A percentile compares a stretch with the other conserved stretches of the same genome.
These are phyloP conservation scores for Lasioglossum oenotherae DNA, from an alignment of 2,888 invertebrate species.

Conservation along the genomic window DNA sequence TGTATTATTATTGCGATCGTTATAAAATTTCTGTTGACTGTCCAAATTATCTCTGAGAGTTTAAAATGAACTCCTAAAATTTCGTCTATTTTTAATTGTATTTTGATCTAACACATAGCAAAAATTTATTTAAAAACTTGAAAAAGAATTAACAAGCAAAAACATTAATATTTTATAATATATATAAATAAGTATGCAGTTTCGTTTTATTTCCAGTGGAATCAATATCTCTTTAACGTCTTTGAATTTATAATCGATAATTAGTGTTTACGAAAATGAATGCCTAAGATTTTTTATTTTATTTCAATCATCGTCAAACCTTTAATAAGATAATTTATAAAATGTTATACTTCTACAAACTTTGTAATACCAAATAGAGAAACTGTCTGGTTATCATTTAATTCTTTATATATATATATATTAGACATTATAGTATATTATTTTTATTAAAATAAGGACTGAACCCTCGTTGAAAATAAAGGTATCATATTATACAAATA, in stretches of 20 bases:
- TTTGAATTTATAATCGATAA: neutral
- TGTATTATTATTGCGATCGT: no score
- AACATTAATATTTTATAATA: neutral
- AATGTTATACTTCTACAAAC: neutral
- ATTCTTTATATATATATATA: neutral
- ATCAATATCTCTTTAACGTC: neutral
- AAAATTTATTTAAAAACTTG: neutral
- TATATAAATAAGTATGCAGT: neutral
- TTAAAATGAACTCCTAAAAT: neutral
- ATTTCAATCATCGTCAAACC: neutral
- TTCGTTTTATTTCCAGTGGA: neutral
- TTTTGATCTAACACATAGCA: neutral
- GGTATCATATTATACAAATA: constrained; percentile 4
- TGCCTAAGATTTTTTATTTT: neutral
- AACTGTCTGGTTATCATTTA: neutral
- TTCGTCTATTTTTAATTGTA: no score
- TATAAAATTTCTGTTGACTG: neutral
- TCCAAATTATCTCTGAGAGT: neutral
- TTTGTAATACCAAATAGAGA: neutral
- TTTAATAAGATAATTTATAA: neutral
- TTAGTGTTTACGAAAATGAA: neutral
- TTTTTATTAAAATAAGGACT: neutral
- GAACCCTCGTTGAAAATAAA: neutral
- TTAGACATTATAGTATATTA: neutral
- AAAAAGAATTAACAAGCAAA: neutral